Conservation (phyloP, 2,888 invertebrate species). For the Acronicta aceris region DNA sequence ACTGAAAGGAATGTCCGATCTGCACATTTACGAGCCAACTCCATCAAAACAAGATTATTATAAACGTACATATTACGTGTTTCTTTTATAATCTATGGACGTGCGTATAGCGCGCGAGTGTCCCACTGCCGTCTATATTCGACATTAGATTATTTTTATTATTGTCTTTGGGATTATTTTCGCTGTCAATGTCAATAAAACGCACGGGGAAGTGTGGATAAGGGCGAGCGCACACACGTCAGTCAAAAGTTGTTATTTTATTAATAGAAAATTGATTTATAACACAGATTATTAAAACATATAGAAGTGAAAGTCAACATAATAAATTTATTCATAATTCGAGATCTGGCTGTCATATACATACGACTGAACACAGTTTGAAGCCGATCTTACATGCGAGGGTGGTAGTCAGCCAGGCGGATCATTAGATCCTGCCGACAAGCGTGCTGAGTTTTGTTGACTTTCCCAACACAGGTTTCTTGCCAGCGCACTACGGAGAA, state of each 20-base stretch:
- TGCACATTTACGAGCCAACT: conserved; percentile 41
- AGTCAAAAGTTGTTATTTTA: neutral
- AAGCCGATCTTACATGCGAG: too few relatives aligned
- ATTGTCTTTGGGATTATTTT: conserved; percentile 69
- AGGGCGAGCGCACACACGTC: conserved; percentile 30
- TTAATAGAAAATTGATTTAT: too few relatives aligned
- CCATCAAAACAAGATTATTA: conserved; percentile 54
- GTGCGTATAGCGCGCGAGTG: conserved; percentile 53
- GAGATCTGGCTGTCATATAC: too few relatives aligned
- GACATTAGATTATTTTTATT: conserved; percentile 64
- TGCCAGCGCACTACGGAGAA: too few relatives aligned
- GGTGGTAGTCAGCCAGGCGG: too few relatives aligned
- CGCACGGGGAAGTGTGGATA: conserved; percentile 48
- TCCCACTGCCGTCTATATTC: conserved; percentile 49
- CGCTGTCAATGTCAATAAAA: conserved; percentile 68
- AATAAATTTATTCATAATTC: too few relatives aligned
- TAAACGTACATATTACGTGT: conserved; percentile 50
- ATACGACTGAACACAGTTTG: too few relatives aligned
- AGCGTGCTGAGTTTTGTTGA: too few relatives aligned
- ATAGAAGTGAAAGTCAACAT: too few relatives aligned
- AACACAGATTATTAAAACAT: too few relatives aligned
- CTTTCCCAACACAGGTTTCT: too few relatives aligned
- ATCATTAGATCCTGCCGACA: too few relatives aligned
- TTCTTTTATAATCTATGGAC: conserved; percentile 53
- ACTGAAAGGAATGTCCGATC: conserved; percentile 44